Evolutionary conservation across 2,888 invertebrate species (phyloP), one percentile per base, ranked within the genome.

Genomic region (Eupithecia abbreviata): DNA sequence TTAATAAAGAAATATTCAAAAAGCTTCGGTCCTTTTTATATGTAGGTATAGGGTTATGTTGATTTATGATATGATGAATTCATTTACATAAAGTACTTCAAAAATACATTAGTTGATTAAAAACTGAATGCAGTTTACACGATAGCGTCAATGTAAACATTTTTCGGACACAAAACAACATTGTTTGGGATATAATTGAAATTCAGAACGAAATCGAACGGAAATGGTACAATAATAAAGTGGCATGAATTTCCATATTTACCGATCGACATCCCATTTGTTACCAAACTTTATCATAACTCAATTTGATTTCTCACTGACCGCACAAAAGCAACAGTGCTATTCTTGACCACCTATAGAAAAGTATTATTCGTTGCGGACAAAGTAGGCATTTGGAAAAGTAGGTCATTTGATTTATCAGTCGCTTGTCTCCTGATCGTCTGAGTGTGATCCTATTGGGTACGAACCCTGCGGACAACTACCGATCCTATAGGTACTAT

Each of bases 331-430:
- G n/a, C 51, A n/a, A 51, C 51, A n/a, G n/a, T 51, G 51, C 15
- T 30, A 30, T 62, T 30, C 30, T 62, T n/a, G 3, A 62, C 30
- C 9, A 2, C 12, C 30, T 10, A 62, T 4, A 4, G 62, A 62
- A 30, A 18, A 62, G 30, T 30, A 10, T 2, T 2, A 62, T 9
- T 55, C 7, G 30, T 18, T 30, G 62, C 30, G 18, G 30, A 12
- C 7, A 30, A 12, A 30, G 4, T 12, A 30, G 30, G 30, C 10
- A 1, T 30, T 58, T 30, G 30, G 62, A 30, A 30, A 62, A 62
- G 55, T 58, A 58, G 55, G n/a, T 58, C 55, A 58, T 58, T 58
- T 58, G 55, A 58, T 58, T 30, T 18, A 58, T 58, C n/a, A 15
- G n/a, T 18, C 18, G n/a, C 58, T n/a, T 18, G 18, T 58, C 18